Evolutionary conservation across 2,797 vertebrate species (phyloP), one percentile per base, ranked within the genome.

Genomic region (Euphonia xanthogaster): DNA sequence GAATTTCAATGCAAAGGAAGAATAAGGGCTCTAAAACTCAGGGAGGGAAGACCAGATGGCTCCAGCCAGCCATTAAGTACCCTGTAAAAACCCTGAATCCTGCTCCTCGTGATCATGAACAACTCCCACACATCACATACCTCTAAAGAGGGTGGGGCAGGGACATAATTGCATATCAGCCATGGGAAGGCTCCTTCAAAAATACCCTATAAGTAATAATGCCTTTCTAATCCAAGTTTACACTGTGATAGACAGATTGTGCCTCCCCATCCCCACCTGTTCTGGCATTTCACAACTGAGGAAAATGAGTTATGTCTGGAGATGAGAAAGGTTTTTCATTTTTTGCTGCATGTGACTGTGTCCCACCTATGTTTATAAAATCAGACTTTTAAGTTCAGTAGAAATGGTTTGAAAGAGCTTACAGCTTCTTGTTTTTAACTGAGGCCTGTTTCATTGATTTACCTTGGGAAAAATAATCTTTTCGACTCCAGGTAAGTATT

Each of bases 391-490:
- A 40, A 31, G 20, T 54, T 93, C 65, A 86, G 27, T n/a, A 62
- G 39, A 90, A 82, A 91, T 12, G 4, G 27, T 39, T 58, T 71
- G 42, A 83, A 91, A 92, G n/a, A 85, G n/a, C 6, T 57, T 63
- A 14, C 3, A 14, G 21, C 11, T 87, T 88, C 45, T 70, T 54
- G 7, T 87, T 75, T 85, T 50, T 75, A 90, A 57, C 4, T 75
- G 77, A 51, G 10, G 51, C 35, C n/a, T 76, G 8, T 42, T 94
- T 48, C 74, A 85, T 44, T 65, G 65, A 48, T 73, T 94, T 98
- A 99, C 99, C 99, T 99, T 94, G 99, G 99, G 85, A 99, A 99
- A 98, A 98, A 99, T 5, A 99, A 98, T 91, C 99, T 99, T 97
- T 99, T 99, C 89, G 98, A 98, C 94, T 99, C 99, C 95, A 99